Conservation (phyloP, 1,140 invertebrate species). For the Micrasema minimum region DNA sequence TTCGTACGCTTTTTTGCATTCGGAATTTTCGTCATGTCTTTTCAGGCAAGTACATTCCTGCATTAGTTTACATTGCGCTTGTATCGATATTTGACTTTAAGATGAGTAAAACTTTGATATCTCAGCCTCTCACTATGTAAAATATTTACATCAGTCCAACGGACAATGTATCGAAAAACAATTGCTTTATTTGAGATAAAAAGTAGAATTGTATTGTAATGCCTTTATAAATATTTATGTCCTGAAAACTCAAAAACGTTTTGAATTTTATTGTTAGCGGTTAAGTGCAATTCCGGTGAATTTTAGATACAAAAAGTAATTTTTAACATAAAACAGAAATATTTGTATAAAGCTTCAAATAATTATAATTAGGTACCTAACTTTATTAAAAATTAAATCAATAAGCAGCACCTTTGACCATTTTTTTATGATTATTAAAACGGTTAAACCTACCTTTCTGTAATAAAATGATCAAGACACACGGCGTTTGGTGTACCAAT, state of each 20-base stretch:
- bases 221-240: not conserved
- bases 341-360: too few relatives aligned
- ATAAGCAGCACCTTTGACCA: too few relatives aligned
- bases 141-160: conserved; percentile 5
- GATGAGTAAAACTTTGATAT: conserved; percentile 19
- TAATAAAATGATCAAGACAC: too few relatives aligned
- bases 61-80: conserved; percentile 4
- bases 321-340: too few relatives aligned
- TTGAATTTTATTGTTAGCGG: conserved; percentile 1
- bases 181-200: not conserved
- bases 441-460: too few relatives aligned
- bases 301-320: too few relatives aligned
- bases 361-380: too few relatives aligned
- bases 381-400: too few relatives aligned
- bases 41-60: conserved; percentile 2
- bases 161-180: conserved; percentile 11
- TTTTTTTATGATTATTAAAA: too few relatives aligned
- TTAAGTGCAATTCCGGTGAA: too few relatives aligned
- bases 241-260: not conserved
- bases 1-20: not conserved
- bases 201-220: conserved; percentile 7
- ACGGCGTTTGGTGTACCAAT: too few relatives aligned
- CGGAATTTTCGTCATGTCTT: not conserved
- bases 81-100: conserved; percentile 28
- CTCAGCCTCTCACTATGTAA: not conserved